Conservation (phyloP, 2,113 vertebrate species). For the Piaya cayana region DNA sequence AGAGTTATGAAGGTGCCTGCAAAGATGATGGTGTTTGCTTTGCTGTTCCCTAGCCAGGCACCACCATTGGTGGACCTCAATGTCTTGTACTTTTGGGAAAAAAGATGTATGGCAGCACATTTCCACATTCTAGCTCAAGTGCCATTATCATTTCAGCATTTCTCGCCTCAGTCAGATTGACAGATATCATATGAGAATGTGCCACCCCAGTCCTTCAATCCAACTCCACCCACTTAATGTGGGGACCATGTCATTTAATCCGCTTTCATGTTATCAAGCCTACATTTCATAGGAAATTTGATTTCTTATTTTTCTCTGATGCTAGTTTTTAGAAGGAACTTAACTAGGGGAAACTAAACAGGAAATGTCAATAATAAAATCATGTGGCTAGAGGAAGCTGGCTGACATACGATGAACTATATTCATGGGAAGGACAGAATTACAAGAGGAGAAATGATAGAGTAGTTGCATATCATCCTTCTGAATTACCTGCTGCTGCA, state of each 20-base stretch:
- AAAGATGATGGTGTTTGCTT: neutral
- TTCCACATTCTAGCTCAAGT: neutral
- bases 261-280: neutral
- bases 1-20: neutral
- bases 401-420: neutral
- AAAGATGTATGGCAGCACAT: neutral
- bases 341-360: neutral
- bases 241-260: neutral
- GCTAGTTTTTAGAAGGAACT: neutral
- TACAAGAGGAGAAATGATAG: neutral
- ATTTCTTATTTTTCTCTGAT: neutral
- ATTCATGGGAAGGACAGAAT: neutral
- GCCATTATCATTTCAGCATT: neutral
- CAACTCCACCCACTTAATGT: neutral
- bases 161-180: neutral
- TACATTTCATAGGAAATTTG: neutral
- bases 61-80: no score
- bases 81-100: neutral
- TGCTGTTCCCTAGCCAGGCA: neutral
- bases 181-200: neutral
- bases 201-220: neutral
- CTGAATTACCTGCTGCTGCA: neutral
- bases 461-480: neutral
- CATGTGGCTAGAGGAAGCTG: neutral
- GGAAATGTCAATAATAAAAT: neutral